Conservation (phyloP, 1,140 invertebrate species). For the Papilio helenus region DNA sequence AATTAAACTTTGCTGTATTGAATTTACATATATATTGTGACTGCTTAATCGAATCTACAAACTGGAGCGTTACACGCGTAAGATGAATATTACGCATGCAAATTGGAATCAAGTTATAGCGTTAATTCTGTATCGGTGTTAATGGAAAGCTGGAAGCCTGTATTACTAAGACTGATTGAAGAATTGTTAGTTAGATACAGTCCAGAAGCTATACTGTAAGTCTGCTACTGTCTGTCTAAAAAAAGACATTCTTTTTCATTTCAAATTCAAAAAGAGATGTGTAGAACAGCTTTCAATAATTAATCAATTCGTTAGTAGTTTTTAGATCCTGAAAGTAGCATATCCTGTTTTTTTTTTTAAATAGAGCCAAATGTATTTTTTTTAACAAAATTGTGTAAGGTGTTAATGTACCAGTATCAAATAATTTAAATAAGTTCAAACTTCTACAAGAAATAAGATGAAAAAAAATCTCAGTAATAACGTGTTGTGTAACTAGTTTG, state of each 20-base stretch:
- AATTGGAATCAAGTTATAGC: constrained; percentile 1
- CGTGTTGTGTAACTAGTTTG: not conserved
- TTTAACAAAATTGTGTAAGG: no score
- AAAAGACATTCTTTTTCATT: no score
- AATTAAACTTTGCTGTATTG: not conserved
- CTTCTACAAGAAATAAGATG: not conserved
- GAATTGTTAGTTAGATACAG: not conserved
- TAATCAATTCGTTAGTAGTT: no score
- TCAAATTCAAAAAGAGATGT: no score
- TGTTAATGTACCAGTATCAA: no score
- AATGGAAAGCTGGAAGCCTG: not conserved
- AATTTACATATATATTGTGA: constrained; percentile 19
- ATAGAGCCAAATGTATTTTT: no score
- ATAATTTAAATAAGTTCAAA: no score
- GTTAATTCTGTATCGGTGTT: not conserved
- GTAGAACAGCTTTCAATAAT: no score
- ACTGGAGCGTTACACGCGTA: not conserved
- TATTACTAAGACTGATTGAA: not conserved
- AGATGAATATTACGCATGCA: constrained; percentile 15
- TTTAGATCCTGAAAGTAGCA: no score
- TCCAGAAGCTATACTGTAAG: not conserved
- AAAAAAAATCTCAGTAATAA: not conserved
- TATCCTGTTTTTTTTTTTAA: no score
- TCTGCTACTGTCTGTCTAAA: no score
- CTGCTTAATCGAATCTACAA: constrained; percentile 12